Base-by-base conservation (phyloP, 2,113 vertebrate species). In the Lophotis ruficrista region DNA sequence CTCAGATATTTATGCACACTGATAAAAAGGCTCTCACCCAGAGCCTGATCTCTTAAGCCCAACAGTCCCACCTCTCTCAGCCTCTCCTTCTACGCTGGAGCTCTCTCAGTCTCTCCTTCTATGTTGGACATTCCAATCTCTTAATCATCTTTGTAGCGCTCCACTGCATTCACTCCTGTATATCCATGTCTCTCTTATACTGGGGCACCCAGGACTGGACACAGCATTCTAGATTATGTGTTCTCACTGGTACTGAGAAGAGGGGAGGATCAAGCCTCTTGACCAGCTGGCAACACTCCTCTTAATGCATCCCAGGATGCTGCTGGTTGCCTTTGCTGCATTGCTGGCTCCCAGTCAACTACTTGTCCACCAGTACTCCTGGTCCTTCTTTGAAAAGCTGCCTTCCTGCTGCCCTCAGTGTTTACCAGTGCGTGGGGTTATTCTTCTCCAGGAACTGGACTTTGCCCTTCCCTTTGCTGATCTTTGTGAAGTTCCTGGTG, bases 291-390 rank as follows among this genome's bases (percentile, higher is more conserved):
- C 20, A 43, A 37, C 17, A 25, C 21, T 31, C n/a, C n/a, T 38
- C 41, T 38, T 48, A 21, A 60, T 18, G 14, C 31, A 60, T 51
- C 20, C 13, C 31, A 58, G 53, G 10, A 37, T 47, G 37, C 10
- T 45, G 17, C 1, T 38, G 37, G 33, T 53, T 9, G 0, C 3
- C n/a, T 65, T 23, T 65, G n/a, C 9, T 2, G 3, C 53, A 77
- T 7, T 50, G 71, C 35, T 58, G 35, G 15, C 27, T 58, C 25
- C n/a, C 4, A 12, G 33, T 45, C 58, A 68, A 35, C 16, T 76
- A 68, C 51, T 31, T 43, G 31, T 17, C 37, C 54, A 45, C 12
- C 35, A 50, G 43, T 20, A n/a, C 21, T 4, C 14, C 11, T 2
- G 9, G 35, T 7, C 14, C 14, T 61, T 43, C 54, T 61, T 33